Base-by-base conservation (phyloP, 2,797 vertebrate species). In the Carcharodon carcharias region DNA sequence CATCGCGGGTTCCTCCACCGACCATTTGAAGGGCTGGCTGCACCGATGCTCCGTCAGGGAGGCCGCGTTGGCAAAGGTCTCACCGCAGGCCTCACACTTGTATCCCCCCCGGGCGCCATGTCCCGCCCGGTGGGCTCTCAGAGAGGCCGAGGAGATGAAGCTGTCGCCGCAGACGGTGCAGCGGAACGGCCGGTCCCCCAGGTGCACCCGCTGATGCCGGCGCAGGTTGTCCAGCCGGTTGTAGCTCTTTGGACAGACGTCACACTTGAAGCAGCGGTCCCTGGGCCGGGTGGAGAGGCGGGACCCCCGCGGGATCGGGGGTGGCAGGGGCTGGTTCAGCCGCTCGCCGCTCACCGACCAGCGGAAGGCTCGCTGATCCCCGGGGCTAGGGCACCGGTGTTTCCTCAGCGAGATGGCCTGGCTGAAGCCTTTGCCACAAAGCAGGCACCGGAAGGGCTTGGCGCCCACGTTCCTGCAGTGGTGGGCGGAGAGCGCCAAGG, bases 341-440 rank as follows among this genome's bases (percentile, higher is more conserved):
- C 77, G n/a, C 9, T 54, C 21, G 6, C 21, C 50, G 7, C 87
- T 28, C 3, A 23, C 50, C 2, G 7, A 1, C 23, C 87, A 85
- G 18, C 80, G 80, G 4, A 16, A 18, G 9, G 80, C 14, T 1
- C 99, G 99, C 96, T 99, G 98, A 97, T 99, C 99, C 28, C 98
- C 97, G 6, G 97, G 82, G 97, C 98, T 98, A 0, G 98, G 98
- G 0, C 99, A 99, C 97, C 99, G 99, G 98, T 99, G 99, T 96
- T 99, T 97, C 96, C 99, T 98, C 97, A 99, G 98, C 97, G 99
- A 99, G 0, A 99, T 98, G 0, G 99, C 99, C 97, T 99, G 99
- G 97, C 98, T 99, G 97, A 99, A 99, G 97, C 99, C 99, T 96
- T 99, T 99, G 97, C 99, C 99, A 97, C 99, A 99, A 8, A 99